A percentile compares a stretch with the other conserved stretches of the same genome.
Conservation (phyloP, 2,888 invertebrate species). For the Tenthredo livida region DNA sequence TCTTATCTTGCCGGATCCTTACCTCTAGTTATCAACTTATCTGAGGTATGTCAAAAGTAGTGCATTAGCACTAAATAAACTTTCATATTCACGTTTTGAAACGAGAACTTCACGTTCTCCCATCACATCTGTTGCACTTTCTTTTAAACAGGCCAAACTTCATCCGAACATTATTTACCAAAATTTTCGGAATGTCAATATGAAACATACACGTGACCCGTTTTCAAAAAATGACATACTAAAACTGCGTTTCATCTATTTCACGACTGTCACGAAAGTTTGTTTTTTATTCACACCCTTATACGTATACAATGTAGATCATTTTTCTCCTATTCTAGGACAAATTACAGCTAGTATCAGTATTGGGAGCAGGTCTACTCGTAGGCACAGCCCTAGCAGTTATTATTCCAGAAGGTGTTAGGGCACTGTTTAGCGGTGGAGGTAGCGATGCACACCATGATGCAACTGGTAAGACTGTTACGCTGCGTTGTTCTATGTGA, state of each 20-base stretch:
- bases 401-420: slow-evolving; percentile 99
- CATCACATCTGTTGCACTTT: slow-evolving; percentile 40
- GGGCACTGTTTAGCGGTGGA: slow-evolving; percentile 83
- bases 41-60: slow-evolving; percentile 86
- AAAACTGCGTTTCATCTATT: neutral
- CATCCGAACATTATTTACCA: neutral
- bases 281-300: too few relatives aligned
- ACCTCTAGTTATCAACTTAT: slow-evolving; percentile 95
- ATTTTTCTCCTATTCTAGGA: slow-evolving; percentile 83
- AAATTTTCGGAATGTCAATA: neutral
- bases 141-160: neutral
- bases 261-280: neutral
- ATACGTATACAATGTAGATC: neutral
- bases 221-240: neutral
- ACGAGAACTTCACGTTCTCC: neutral
- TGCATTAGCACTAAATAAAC: neutral
- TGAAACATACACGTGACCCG: neutral
- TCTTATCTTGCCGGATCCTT: slow-evolving; percentile 97
- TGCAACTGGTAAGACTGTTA: slow-evolving; percentile 54
- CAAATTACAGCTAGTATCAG: slow-evolving; percentile 94
- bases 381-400: slow-evolving; percentile 98
- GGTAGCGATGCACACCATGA: slow-evolving; percentile 48
- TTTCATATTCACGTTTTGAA: neutral
- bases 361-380: slow-evolving; percentile 97
- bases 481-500: neutral